These are phyloP conservation scores for Phrynosoma blainvillii DNA, from an alignment of 2,113 vertebrate species.

Conservation along the genomic window DNA sequence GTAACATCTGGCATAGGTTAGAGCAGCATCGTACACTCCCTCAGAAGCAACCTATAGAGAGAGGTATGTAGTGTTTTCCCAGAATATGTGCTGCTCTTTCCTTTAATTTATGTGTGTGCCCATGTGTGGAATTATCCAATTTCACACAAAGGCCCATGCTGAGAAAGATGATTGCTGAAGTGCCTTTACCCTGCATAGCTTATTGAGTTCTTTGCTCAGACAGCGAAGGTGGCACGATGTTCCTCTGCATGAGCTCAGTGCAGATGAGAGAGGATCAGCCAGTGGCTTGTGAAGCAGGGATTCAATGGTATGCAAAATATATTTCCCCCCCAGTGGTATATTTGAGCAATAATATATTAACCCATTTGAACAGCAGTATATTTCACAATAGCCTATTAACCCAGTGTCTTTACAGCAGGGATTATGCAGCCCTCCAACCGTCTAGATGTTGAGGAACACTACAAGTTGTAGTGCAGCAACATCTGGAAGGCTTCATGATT, in stretches of 20 bases:
- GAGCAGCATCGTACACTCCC: background rate
- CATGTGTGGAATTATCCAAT: constrained; percentile 7
- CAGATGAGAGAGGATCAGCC: background rate
- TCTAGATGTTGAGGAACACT: too few species aligned
- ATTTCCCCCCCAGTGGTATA: background rate
- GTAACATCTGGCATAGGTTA: background rate
- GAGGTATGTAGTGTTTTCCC: background rate
- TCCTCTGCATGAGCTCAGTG: background rate
- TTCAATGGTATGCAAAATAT: background rate
- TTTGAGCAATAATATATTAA: background rate
- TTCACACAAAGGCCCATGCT: background rate
- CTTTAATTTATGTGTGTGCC: background rate
- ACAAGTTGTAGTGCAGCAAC: too few species aligned
- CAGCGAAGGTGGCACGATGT: background rate
- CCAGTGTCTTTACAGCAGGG: too few species aligned
- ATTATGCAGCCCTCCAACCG: too few species aligned
- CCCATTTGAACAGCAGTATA: too few species aligned
- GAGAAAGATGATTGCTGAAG: background rate
- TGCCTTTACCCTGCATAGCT: background rate
- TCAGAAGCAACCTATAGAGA: background rate
- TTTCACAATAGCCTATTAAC: too few species aligned
- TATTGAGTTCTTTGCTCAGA: too few species aligned
- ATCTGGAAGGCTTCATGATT: too few species aligned
- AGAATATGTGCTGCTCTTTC: background rate
- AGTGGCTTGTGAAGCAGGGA: background rate